A percentile compares a stretch with the other conserved stretches of the same genome.
phyloP scores from a whole-genome alignment of 2,797 vertebrate species.

The Phoebastria nigripes region DNA sequence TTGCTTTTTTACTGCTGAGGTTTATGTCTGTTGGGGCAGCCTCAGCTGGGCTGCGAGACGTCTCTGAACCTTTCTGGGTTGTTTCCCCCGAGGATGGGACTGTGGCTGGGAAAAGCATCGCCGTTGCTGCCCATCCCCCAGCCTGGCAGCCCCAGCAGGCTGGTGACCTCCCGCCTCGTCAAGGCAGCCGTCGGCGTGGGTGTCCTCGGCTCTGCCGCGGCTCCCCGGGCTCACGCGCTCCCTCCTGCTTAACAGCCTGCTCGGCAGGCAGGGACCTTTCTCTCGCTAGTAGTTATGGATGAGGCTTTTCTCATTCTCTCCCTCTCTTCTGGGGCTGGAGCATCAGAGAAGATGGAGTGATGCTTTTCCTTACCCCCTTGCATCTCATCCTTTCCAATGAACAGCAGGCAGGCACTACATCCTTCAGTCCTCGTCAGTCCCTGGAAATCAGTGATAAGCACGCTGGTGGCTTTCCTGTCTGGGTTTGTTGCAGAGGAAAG shows the following conservation, averaged over 20 bases:
- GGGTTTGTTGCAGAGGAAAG: background rate
- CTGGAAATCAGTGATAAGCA: background rate
- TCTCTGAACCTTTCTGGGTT: background rate
- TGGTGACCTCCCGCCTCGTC: background rate
- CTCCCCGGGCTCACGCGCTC: background rate
- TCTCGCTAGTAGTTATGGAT: background rate
- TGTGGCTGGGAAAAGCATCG: background rate
- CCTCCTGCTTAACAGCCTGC: background rate
- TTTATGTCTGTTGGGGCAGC: background rate
- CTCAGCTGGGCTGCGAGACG: background rate
- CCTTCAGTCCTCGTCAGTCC: background rate
- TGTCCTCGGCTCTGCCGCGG: accelerated
- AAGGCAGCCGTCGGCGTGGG: background rate
- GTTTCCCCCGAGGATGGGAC: background rate
- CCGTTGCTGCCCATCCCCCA: accelerated
- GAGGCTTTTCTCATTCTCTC: background rate
- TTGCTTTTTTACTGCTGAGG: background rate
- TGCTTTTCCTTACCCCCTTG: background rate
- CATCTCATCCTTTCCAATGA: background rate
- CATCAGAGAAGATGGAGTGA: background rate
- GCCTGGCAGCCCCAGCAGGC: background rate
- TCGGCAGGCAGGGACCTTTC: background rate
- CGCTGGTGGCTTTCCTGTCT: background rate
- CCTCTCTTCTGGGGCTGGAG: background rate
- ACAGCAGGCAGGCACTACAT: background rate